Percentiles rank a stretch among this genome's conserved stretches.
These are phyloP conservation scores for Anguilla megastoma DNA, from an alignment of 2,797 vertebrate genomes.

Conservation along the genomic window DNA sequence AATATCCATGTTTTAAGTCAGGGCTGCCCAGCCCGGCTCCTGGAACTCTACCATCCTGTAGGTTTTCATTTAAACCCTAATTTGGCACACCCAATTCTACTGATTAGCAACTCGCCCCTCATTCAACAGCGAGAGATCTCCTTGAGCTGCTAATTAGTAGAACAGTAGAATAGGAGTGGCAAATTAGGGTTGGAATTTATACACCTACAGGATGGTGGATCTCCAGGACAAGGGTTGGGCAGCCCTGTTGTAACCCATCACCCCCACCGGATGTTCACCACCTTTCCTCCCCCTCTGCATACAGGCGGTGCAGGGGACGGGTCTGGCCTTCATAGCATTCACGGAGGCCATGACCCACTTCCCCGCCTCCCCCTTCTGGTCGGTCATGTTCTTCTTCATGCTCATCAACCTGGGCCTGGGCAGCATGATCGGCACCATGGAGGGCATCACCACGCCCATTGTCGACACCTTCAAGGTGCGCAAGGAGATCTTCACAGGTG, in stretches of 20 bases:
- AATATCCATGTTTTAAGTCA: neutral
- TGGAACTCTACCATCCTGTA: neutral
- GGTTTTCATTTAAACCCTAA: neutral
- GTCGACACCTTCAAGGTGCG: conserved; percentile 92
- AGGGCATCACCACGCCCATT: conserved; percentile 90
- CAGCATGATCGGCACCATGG: conserved; percentile 97
- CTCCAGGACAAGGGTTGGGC: neutral
- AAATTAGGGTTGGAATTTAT: neutral
- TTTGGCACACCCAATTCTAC: neutral
- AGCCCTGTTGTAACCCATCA: neutral
- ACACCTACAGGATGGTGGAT: neutral
- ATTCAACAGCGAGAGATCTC: no score
- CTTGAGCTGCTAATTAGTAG: no score
- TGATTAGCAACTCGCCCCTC: no score
- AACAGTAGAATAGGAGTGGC: no score
- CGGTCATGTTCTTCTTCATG: conserved; percentile 98
- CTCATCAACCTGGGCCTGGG: conserved; percentile 93
- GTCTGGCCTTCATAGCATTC: conserved; percentile 95
- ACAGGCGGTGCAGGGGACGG: conserved; percentile 92
- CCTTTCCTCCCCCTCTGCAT: neutral
- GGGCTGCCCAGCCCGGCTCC: neutral
- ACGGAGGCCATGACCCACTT: conserved; percentile 97
- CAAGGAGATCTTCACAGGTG: conserved; percentile 93
- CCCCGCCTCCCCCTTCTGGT: conserved; percentile 92
- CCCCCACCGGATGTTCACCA: neutral